Conservation (phyloP, 2,888 invertebrate species). For the Pachliopta kotzebuea region DNA sequence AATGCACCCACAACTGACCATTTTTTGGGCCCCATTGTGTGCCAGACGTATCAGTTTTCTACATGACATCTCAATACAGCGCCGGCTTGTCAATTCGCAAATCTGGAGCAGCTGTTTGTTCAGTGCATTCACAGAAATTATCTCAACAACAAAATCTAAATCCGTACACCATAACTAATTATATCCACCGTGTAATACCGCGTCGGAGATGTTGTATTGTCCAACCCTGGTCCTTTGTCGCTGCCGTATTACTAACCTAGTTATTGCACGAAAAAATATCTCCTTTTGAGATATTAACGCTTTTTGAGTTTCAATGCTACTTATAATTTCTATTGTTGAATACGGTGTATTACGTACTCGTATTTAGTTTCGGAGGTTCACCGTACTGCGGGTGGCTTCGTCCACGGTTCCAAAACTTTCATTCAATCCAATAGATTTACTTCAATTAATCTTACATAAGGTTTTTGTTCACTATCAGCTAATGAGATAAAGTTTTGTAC, state of each 20-base stretch:
- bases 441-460: no score
- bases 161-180: constrained; percentile 80
- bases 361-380: constrained; percentile 56
- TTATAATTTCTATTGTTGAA: constrained; percentile 70
- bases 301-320: constrained; percentile 68
- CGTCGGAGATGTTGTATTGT: constrained; percentile 63
- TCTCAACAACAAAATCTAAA: constrained; percentile 77
- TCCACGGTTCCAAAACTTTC: constrained; percentile 2
- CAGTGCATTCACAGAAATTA: constrained; percentile 72
- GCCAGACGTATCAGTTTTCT: constrained; percentile 69
- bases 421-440: neutral
- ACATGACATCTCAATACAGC: constrained; percentile 72
- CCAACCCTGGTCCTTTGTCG: constrained; percentile 56
- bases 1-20: constrained; percentile 53
- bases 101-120: constrained; percentile 76
- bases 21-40: constrained; percentile 66
- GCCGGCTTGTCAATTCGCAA: constrained; percentile 64
- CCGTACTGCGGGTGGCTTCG: constrained; percentile 32
- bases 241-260: constrained; percentile 77
- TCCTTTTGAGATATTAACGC: constrained; percentile 65
- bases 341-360: constrained; percentile 52
- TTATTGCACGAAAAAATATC: constrained; percentile 62
- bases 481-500: neutral
- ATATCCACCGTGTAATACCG: constrained; percentile 76
- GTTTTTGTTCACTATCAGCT: neutral